Base-by-base conservation (phyloP, 2,797 vertebrate species). In the Neosalanx taihuensis region DNA sequence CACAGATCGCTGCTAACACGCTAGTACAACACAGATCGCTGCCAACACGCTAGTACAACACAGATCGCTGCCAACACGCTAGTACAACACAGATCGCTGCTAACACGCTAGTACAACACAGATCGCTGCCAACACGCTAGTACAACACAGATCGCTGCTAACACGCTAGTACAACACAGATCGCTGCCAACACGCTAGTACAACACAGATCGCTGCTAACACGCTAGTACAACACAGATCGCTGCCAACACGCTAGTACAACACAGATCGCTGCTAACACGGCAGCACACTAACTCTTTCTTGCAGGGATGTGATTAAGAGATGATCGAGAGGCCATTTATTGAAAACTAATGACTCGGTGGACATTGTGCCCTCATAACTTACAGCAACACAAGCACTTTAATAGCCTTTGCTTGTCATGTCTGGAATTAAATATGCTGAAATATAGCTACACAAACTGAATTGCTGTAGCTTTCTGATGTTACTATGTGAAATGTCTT, bases 341-440 rank as follows among this genome's bases (percentile, higher is more conserved):
- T 4, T 2, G 6, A 63, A 72, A 57, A 17, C 64, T n/a, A 61
- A 29, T 29, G 1, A 29, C 59, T 26, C 59, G 29, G 23, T 29
- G 10, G 56, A 71, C 73, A 62, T 74, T 46, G 72, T 2, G 53
- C 59, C 76, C 73, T 71, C 17, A 35, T 81, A 17, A 82, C 62
- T 69, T 5, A 76, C 65, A 30, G 66, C 70, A 64, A 64, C 30
- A 17, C 30, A 49, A 64, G 30, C 29, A 23, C 37, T 64, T 71
- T 72, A 62, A 72, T 69, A 62, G 0, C 63, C 31, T 15, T 15
- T 3, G 49, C 65, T 4, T 12, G 59, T 0, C 57, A 49, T 0
- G n/a, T 56, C 20, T 79, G 10, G 41, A 63, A 83, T 66, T 73
- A 37, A 72, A 80, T 67, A 70, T 51, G 30, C 64, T 82, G 72